Conservation (phyloP, 2,113 vertebrate species). For the Chaetodon trifascialis region DNA sequence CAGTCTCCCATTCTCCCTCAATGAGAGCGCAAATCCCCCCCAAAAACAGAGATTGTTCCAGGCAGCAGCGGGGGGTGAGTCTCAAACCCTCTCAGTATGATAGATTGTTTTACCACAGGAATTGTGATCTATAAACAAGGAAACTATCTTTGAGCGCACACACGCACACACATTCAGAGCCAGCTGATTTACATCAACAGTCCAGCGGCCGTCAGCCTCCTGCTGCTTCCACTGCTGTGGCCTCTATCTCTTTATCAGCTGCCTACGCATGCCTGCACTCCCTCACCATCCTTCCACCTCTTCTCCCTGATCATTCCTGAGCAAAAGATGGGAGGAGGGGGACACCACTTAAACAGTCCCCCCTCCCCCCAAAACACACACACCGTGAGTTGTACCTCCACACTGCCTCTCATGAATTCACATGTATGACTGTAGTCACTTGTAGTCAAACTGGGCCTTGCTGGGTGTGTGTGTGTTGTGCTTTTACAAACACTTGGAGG, state of each 20-base stretch:
- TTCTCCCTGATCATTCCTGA: slow-evolving; percentile 55
- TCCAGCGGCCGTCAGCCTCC: slow-evolving; percentile 73
- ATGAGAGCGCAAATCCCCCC: background rate
- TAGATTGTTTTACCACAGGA: slow-evolving; percentile 42
- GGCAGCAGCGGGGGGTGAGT: background rate
- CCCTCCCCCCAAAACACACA: slow-evolving; percentile 45
- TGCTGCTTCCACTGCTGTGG: slow-evolving; percentile 70
- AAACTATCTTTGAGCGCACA: slow-evolving; percentile 56
- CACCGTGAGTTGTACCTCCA: slow-evolving; percentile 44
- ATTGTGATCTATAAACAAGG: slow-evolving; percentile 48
- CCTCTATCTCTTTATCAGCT: slow-evolving; percentile 78
- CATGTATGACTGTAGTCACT: slow-evolving; percentile 2
- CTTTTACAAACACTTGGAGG: background rate
- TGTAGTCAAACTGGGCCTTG: background rate
- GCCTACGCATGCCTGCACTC: slow-evolving; percentile 78
- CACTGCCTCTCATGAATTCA: slow-evolving; percentile 33
- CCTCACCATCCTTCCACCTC: slow-evolving; percentile 57
- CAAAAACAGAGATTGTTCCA: slow-evolving; percentile 6
- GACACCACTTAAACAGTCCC: slow-evolving; percentile 21
- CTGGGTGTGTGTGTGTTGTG: background rate
- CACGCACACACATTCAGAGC: background rate
- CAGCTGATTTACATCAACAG: slow-evolving; percentile 72
- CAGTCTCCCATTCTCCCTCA: background rate
- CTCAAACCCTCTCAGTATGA: slow-evolving; percentile 4
- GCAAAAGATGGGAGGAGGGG: slow-evolving; percentile 68